phyloP scores from a whole-genome alignment of 2,888 invertebrate species.

The Xanthorhoe designata region DNA sequence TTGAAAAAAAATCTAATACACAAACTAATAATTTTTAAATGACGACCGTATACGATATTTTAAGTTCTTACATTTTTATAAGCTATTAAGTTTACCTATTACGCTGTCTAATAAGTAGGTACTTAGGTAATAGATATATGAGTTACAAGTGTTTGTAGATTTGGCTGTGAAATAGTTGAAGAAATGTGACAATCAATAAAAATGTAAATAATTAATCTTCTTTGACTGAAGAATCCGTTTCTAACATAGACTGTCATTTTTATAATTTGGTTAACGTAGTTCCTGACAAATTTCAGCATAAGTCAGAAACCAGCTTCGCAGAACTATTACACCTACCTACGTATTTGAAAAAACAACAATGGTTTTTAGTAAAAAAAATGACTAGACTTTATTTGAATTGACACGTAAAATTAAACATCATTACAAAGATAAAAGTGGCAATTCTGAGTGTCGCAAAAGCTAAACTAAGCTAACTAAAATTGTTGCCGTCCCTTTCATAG shows the following conservation, averaged over 20 bases:
- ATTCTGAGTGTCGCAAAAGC: no score
- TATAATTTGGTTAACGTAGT: no score
- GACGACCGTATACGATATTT: not conserved
- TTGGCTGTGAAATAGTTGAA: constrained; percentile 40
- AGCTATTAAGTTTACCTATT: not conserved
- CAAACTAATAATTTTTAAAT: no score
- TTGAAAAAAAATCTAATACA: no score
- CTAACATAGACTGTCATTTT: no score
- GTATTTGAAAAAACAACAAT: not conserved
- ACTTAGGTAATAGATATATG: not conserved
- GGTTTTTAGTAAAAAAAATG: not conserved
- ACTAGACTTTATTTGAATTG: constrained; percentile 32
- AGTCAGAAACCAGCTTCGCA: not conserved
- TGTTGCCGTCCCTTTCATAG: no score
- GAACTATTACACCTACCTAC: not conserved
- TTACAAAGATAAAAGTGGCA: not conserved
- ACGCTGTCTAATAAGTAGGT: not conserved
- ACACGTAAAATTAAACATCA: not conserved
- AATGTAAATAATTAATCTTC: constrained; percentile 2
- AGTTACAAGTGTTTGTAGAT: constrained; percentile 1
- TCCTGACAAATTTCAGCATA: no score
- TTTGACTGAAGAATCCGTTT: not conserved
- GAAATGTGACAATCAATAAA: constrained; percentile 41
- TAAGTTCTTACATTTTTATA: not conserved
- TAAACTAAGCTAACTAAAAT: no score